phyloP scores from a whole-genome alignment of 2,797 vertebrate species.

The Neosalanx taihuensis region DNA sequence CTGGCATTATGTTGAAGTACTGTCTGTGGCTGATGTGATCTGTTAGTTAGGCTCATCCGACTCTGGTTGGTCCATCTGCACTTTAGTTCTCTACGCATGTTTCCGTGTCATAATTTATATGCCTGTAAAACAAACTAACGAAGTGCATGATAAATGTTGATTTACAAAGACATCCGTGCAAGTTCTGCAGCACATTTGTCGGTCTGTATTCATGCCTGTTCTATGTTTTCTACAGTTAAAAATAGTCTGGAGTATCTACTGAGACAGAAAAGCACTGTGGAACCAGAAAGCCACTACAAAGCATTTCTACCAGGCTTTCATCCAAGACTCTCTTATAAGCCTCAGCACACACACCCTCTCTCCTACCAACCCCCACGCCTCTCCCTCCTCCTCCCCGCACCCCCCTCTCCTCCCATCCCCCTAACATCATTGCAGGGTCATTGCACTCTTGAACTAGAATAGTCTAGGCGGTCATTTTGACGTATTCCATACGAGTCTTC shows the following conservation, averaged over 20 bases:
- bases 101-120: too few relatives aligned
- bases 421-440: conserved; percentile 50
- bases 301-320: conserved; percentile 32
- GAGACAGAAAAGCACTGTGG: conserved; percentile 16
- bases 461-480: conserved; percentile 44
- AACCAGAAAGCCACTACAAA: conserved; percentile 46
- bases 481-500: conserved; percentile 34
- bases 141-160: neutral
- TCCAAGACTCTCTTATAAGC: conserved; percentile 39
- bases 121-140: too few relatives aligned
- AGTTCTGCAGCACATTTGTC: conserved; percentile 1
- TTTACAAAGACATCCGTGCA: neutral
- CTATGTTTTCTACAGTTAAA: neutral
- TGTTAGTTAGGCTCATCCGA: too few relatives aligned
- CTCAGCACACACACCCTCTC: conserved; percentile 16
- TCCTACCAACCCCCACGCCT: neutral
- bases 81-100: too few relatives aligned
- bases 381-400: neutral
- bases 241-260: neutral
- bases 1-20: too few relatives aligned
- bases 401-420: conserved; percentile 27
- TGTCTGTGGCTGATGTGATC: too few relatives aligned
- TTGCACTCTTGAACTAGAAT: conserved; percentile 48
- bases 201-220: conserved; percentile 11
- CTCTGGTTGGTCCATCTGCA: too few relatives aligned